Base-by-base conservation (phyloP, 2,797 vertebrate genomes). In the Pyrocephalus nanus region DNA sequence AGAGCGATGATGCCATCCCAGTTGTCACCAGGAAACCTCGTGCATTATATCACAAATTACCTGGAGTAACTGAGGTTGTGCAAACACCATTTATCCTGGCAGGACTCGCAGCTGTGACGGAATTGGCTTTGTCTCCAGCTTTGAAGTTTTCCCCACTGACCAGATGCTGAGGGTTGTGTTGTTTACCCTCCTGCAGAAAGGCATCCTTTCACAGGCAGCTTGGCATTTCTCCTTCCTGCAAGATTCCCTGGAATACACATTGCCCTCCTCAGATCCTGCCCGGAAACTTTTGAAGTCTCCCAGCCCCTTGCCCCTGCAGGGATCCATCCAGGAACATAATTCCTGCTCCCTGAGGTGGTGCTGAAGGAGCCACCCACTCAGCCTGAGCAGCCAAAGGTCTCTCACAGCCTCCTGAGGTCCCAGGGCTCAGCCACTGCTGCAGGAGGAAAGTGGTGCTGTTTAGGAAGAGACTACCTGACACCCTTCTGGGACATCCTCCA, bases 101-200 rank as follows among this genome's bases (percentile, higher is more conserved):
- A 85, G 93, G 73, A 61, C 51, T 57, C 11, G 4, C 86, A 65
- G 80, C 86, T 53, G 69, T 38, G 57, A 70, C 32, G 19, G 38
- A 55, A 34, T 32, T 72, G 60, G 21, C 62, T 93, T 95, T 87
- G 83, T 61, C 91, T 88, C 78, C 55, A 57, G 73, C 90, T 95
- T 89, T 92, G 92, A 89, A 88, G 86, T 76, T 88, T 85, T 95
- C 94, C 88, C 94, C 38, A 12, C 57, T 93, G 91, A 81, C 80
- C 90, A 86, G 53, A 84, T 53, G 55, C 88, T 66, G 55, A 80
- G 20, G 36, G 26, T 42, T 90, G 51, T 51, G 53, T 14, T 91
- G 78, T 81, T 92, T 43, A 78, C 69, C 32, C 65, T 83, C 48
- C 34, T 47, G 51, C 45, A 78, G 61, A 42, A 88, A 88, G 73